Evolutionary conservation across 2,797 vertebrate species (phyloP).

Genomic region (Myripristis jacobus): DNA sequence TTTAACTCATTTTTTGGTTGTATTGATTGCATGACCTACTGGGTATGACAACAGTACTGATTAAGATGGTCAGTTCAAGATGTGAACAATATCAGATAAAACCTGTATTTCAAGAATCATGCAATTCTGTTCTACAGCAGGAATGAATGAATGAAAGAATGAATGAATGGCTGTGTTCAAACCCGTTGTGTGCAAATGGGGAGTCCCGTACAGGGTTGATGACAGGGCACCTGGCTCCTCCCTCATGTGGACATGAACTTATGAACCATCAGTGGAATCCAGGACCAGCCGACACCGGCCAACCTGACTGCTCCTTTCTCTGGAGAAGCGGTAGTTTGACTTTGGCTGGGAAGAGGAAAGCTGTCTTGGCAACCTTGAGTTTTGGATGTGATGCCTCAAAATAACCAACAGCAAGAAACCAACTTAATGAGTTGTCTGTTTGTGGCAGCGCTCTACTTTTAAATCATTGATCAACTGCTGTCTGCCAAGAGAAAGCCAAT

Average conservation of each 20-base stretch:
- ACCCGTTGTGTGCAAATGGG: conserved; percentile 29
- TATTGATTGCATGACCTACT: conserved; percentile 45
- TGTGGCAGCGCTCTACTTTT: conserved; percentile 19
- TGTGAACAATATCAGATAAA: background rate
- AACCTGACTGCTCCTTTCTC: conserved; percentile 41
- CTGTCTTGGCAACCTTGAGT: conserved; percentile 32
- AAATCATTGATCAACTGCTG: conserved; percentile 47
- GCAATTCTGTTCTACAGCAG: conserved; percentile 3
- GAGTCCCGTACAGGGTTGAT: conserved; percentile 13
- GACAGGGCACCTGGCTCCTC: conserved; percentile 47
- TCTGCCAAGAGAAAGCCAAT: conserved; percentile 29
- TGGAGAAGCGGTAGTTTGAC: conserved; percentile 45
- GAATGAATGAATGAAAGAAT: conserved; percentile 23
- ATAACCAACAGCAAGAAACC: conserved; percentile 18
- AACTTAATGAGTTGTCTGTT: conserved; percentile 18
- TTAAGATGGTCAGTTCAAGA: conserved; percentile 44
- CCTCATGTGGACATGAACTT: conserved; percentile 60
- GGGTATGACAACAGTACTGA: conserved; percentile 46
- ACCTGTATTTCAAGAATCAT: background rate
- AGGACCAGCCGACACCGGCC: conserved; percentile 44
- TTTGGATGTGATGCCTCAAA: conserved; percentile 35
- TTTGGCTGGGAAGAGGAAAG: conserved; percentile 35
- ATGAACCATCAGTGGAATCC: conserved; percentile 62
- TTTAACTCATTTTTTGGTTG: conserved; percentile 22
- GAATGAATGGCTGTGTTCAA: conserved; percentile 10